These are phyloP conservation scores for Myotis davidii DNA, from an alignment of 2,113 vertebrate genomes.

Conservation along the genomic window DNA sequence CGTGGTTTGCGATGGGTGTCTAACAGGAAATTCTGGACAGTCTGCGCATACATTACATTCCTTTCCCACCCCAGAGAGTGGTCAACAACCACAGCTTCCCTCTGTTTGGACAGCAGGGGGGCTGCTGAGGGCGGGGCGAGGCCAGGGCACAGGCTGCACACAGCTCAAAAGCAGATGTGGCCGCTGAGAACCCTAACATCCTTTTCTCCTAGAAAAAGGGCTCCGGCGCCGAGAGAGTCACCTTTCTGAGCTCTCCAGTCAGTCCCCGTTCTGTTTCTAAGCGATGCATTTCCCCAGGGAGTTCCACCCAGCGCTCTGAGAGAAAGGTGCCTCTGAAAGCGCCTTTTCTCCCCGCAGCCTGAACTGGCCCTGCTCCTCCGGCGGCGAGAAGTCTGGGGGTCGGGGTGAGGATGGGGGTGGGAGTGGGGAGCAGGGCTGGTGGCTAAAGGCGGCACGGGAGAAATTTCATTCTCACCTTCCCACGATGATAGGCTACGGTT, in stretches of 20 bases:
- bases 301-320: neutral
- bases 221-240: neutral
- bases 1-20: conserved; percentile 86
- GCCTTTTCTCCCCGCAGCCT: neutral
- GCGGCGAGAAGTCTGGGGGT: neutral
- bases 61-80: conserved; percentile 81
- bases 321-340: neutral
- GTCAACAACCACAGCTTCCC: conserved; percentile 85
- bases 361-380: neutral
- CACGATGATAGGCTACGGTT: neutral
- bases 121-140: neutral
- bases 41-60: conserved; percentile 85
- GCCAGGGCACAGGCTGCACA: conserved; percentile 48
- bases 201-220: conserved; percentile 60
- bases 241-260: neutral
- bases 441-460: neutral
- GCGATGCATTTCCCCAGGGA: neutral
- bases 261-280: neutral
- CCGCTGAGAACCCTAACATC: conserved; percentile 50
- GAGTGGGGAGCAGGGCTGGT: neutral
- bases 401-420: too few relatives aligned
- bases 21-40: conserved; percentile 86
- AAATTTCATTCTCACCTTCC: neutral
- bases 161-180: conserved; percentile 80
- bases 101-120: conserved; percentile 64